These are phyloP conservation scores for Actinia equina DNA, from an alignment of 64 coral and sea anemone species.

Conservation along the genomic window DNA sequence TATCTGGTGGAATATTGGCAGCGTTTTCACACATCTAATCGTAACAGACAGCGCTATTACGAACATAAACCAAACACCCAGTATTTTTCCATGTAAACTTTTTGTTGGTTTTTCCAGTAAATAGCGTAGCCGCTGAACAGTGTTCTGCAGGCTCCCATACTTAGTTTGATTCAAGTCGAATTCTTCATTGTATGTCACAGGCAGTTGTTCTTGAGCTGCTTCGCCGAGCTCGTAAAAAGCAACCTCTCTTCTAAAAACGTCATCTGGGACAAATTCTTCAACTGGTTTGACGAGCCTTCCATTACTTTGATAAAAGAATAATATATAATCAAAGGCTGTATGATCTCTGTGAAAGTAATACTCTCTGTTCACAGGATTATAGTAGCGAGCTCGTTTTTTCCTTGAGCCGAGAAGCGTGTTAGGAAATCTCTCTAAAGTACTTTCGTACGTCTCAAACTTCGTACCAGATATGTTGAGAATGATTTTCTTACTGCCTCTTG, in stretches of 20 bases:
- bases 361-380: slow-evolving; percentile 43
- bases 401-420: slow-evolving; percentile 61
- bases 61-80: slow-evolving; percentile 37
- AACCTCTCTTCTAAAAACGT: slow-evolving; percentile 55
- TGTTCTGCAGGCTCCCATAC: neutral
- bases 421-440: slow-evolving; percentile 68
- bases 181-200: neutral
- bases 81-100: neutral
- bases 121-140: neutral
- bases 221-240: slow-evolving; percentile 75
- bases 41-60: slow-evolving; percentile 45
- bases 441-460: slow-evolving; percentile 70
- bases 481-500: neutral
- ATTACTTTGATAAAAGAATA: slow-evolving; percentile 80
- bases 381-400: slow-evolving; percentile 48
- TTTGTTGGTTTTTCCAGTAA: slow-evolving; percentile 13
- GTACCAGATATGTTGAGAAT: slow-evolving; percentile 74
- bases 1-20: slow-evolving; percentile 28
- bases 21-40: slow-evolving; percentile 60
- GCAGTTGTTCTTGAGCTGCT: slow-evolving; percentile 17
- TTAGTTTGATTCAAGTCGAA: neutral
- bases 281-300: slow-evolving; percentile 63
- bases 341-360: slow-evolving; percentile 61
- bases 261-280: slow-evolving; percentile 48
- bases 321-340: slow-evolving; percentile 58